Percentiles rank a stretch among this genome's conserved stretches.
phyloP scores from a whole-genome alignment of 2,797 vertebrate genomes.

The Scolopax rusticola region DNA sequence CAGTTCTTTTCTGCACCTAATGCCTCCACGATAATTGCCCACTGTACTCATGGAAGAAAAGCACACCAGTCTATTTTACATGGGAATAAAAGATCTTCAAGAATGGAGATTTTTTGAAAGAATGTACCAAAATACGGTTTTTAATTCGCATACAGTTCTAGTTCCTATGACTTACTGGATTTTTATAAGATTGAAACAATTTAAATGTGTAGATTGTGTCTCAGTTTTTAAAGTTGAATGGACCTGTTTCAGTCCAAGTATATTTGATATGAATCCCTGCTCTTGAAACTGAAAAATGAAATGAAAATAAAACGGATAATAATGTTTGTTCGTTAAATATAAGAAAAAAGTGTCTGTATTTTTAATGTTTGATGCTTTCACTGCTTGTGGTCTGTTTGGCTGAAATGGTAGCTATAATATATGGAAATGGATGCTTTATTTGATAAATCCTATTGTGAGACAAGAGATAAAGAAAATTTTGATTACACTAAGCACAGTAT shows the following conservation, averaged over 20 bases:
- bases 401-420: not conserved
- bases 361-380: not conserved
- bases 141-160: not conserved
- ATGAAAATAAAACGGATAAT: not conserved
- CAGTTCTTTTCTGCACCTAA: not conserved
- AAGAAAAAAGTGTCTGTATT: not conserved
- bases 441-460: not conserved
- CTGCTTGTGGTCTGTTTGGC: not conserved
- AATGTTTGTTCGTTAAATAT: not conserved
- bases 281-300: not conserved
- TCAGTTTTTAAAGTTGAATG: not conserved
- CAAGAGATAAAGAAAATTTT: not conserved
- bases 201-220: not conserved
- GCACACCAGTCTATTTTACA: not conserved
- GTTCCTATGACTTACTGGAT: not conserved
- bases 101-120: not conserved
- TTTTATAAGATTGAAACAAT: not conserved
- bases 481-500: not conserved
- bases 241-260: not conserved
- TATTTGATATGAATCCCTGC: not conserved
- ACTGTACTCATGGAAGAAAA: not conserved
- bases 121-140: not conserved
- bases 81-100: not conserved
- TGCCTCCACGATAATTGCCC: not conserved
- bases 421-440: not conserved